A percentile compares a stretch with the other conserved stretches of the same genome.
These are phyloP conservation scores for Caenorhabditis tropicalis DNA, from an alignment of 1,140 invertebrate genomes.

Conservation along the genomic window DNA sequence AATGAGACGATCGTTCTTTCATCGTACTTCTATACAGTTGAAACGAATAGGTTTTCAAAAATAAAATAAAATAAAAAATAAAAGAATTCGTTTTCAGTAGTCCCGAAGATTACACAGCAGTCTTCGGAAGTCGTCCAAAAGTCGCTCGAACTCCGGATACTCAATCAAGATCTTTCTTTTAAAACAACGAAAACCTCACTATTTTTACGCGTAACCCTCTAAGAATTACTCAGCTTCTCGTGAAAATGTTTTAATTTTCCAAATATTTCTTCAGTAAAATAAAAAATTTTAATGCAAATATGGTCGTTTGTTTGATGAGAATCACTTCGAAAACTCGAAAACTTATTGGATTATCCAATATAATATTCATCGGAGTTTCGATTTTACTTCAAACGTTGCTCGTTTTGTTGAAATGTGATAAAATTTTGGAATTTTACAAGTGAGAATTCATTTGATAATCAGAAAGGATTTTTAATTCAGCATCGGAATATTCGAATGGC, in stretches of 20 bases:
- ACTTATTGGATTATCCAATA: neutral
- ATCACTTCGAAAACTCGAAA: neutral
- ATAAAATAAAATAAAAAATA: too few species aligned
- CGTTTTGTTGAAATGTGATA: neutral
- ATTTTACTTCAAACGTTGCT: neutral
- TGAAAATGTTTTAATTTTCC: neutral
- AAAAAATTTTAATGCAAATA: neutral
- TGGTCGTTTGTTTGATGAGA: conserved; percentile 36
- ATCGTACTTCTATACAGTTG: conserved; percentile 25
- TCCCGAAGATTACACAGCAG: conserved; percentile 40
- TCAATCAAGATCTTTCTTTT: conserved; percentile 37
- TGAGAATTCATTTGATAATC: neutral
- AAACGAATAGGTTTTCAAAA: neutral
- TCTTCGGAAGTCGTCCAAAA: conserved; percentile 37
- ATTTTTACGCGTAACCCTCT: neutral
- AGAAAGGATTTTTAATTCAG: neutral
- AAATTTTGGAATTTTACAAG: neutral
- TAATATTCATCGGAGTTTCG: neutral
- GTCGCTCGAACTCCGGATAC: conserved; percentile 43
- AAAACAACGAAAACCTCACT: neutral
- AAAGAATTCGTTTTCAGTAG: neutral
- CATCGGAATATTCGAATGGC: neutral
- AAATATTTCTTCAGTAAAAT: neutral
- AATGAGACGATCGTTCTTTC: conserved; percentile 6
- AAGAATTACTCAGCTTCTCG: neutral